Evolutionary conservation across 2,797 vertebrate genomes (phyloP).

Genomic region (Clarias fuscus): DNA sequence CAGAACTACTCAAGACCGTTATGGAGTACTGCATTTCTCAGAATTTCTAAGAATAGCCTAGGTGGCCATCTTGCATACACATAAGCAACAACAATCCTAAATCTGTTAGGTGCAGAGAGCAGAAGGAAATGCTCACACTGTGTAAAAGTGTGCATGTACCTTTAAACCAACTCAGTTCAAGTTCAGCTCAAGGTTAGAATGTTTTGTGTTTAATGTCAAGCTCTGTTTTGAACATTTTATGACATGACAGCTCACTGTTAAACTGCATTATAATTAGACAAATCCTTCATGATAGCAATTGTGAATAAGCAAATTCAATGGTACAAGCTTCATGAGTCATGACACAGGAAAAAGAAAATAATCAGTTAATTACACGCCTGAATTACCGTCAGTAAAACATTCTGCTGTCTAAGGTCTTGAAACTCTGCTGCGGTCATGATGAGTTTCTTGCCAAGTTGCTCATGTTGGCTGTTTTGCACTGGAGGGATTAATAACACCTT

Average conservation of each 20-base stretch:
- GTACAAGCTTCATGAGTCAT: background rate
- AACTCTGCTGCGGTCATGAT: background rate
- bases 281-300: background rate
- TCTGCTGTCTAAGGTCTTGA: background rate
- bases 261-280: background rate
- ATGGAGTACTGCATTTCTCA: background rate
- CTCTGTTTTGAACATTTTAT: background rate
- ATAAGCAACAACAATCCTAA: background rate
- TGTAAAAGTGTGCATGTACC: background rate
- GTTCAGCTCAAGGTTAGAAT: background rate
- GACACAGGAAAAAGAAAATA: background rate
- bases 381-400: background rate
- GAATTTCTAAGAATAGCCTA: background rate
- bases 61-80: background rate
- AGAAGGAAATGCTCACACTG: background rate
- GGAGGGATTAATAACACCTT: background rate
- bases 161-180: background rate
- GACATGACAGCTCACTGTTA: background rate
- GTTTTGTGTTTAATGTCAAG: background rate
- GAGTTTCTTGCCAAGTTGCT: background rate
- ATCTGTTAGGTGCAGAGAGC: background rate
- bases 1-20: background rate
- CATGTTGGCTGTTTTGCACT: background rate
- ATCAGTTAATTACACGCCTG: background rate
- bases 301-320: background rate